Evolutionary conservation across 2,888 invertebrate genomes (phyloP), one percentile per base, ranked within the genome.

Genomic region (Rhagium mordax): DNA sequence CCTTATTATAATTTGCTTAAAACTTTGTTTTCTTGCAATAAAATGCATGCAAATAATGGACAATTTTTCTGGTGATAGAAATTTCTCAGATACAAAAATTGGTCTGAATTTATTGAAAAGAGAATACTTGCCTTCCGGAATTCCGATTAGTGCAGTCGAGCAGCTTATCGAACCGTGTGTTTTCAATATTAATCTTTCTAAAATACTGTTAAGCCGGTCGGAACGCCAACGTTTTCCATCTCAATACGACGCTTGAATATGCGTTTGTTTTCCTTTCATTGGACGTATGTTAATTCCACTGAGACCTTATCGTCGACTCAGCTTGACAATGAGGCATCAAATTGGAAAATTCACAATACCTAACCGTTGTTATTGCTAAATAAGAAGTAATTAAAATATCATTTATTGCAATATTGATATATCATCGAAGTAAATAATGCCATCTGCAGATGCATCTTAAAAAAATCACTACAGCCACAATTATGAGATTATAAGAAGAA

Each of bases 151-250:
- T 72, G 75, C 75, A 75, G 77, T 74, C 74, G 68, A 72, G 78
- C 74, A 69, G 78, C 74, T 76, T 74, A 78, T 76, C 75, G 73
- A 73, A 75, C 72, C 74, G 75, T 76, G 75, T 78, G 78, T 78
- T 78, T 78, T 78, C 75, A 78, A 78, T 78, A 78, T 78, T 78
- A 78, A 78, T 78, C 76, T 78, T 76, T 76, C 76, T 76, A 78
- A 77, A 77, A 75, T 77, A 77, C 76, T 70, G 76, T 72, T 76
- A 76, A 77, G 76, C 74, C 74, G 70, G 64, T 72, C 70, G 74
- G 68, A 68, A 73, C 65, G 74, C 73, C 74, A 72, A 69, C 70
- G 71, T 77, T 76, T 75, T 69, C 74, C 69, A 73, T 73, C 72
- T 75, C 72, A 62, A 55, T 57, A 67, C 62, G 60, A 33, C 70